phyloP scores from a whole-genome alignment of 2,888 invertebrate genomes.

The Horisme vitalbata region DNA sequence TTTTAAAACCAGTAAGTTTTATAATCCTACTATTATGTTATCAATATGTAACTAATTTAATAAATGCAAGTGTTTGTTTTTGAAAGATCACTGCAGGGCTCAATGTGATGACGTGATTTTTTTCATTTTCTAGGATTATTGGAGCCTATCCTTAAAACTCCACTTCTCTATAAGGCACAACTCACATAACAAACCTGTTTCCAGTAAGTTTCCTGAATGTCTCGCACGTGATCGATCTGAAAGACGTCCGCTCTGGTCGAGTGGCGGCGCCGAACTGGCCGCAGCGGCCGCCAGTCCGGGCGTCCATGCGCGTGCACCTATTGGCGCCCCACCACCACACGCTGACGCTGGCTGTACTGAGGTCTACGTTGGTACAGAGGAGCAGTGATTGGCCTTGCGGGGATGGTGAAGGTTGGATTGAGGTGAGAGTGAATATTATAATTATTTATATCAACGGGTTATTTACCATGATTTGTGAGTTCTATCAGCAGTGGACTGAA shows the following conservation, averaged over 20 bases:
- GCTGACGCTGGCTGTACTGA: slow-evolving; percentile 52
- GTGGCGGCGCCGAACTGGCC: slow-evolving; percentile 69
- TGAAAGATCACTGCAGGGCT: too few relatives aligned
- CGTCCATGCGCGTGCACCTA: slow-evolving; percentile 51
- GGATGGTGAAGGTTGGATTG: slow-evolving; percentile 73
- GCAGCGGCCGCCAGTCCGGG: slow-evolving; percentile 49
- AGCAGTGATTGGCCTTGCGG: slow-evolving; percentile 59
- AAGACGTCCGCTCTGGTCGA: slow-evolving; percentile 44
- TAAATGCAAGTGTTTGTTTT: too few relatives aligned
- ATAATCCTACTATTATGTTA: not conserved
- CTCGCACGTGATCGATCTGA: slow-evolving; percentile 57
- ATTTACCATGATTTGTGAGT: too few relatives aligned
- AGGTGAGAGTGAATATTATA: slow-evolving; percentile 54
- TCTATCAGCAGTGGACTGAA: too few relatives aligned
- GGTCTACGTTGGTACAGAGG: slow-evolving; percentile 44
- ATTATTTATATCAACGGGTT: too few relatives aligned
- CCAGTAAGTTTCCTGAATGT: slow-evolving; percentile 65
- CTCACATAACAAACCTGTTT: slow-evolving; percentile 26
- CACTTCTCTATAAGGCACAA: too few relatives aligned
- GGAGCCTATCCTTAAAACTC: too few relatives aligned
- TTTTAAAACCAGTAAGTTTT: slow-evolving; percentile 85
- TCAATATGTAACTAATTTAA: too few relatives aligned
- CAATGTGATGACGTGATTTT: too few relatives aligned
- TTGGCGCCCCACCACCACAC: slow-evolving; percentile 66
- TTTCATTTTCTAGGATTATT: too few relatives aligned